Evolutionary conservation across 2,113 vertebrate genomes (phyloP).

Genomic region (Tachysurus fulvidraco): DNA sequence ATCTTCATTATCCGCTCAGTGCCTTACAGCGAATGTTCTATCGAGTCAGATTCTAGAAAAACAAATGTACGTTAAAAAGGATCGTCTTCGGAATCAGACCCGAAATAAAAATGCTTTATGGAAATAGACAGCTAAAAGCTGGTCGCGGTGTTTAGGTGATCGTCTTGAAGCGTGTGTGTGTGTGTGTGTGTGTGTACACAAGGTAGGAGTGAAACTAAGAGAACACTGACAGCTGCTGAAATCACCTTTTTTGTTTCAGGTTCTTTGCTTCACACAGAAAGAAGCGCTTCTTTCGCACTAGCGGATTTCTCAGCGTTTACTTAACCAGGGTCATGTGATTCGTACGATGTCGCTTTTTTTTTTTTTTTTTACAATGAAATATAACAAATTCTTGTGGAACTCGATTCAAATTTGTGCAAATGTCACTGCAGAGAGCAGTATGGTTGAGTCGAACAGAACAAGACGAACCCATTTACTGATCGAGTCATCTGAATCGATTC

Average conservation of each 20-base stretch:
- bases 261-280: background rate
- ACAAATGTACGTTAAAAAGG: no score
- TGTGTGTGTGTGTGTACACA: conserved; percentile 23
- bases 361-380: background rate
- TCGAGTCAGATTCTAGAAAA: background rate
- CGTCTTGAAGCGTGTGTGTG: background rate
- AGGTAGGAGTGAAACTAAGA: background rate
- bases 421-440: no score
- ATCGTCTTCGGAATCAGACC: background rate
- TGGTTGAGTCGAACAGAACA: background rate
- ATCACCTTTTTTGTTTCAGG: background rate
- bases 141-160: background rate
- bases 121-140: background rate
- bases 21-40: background rate
- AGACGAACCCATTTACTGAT: background rate
- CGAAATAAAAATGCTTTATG: no score
- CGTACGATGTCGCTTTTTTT: background rate
- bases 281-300: background rate
- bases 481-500: background rate
- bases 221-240: background rate
- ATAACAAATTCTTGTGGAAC: background rate
- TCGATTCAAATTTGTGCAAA: background rate
- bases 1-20: background rate
- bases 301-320: background rate
- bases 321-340: background rate